Evolutionary conservation across 2,888 invertebrate genomes (phyloP).

Genomic region (Metallyticus violacea): DNA sequence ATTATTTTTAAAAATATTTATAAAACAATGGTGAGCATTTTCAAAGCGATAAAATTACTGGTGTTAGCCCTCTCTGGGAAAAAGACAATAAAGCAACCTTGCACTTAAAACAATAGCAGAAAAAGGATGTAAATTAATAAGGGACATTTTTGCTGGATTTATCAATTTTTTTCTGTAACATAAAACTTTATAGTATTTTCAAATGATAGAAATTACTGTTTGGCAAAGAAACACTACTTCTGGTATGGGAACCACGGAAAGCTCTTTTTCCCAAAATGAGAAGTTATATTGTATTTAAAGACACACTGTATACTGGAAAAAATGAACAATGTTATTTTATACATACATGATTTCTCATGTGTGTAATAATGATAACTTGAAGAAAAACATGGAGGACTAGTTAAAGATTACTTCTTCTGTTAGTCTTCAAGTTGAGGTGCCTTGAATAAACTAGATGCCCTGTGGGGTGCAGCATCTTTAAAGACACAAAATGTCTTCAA

Average conservation of each 20-base stretch:
- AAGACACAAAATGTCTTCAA: neutral
- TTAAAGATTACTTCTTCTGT: conserved; percentile 1
- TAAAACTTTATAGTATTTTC: too few species aligned
- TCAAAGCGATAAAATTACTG: too few species aligned
- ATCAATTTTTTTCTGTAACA: too few species aligned
- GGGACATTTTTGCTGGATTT: too few species aligned
- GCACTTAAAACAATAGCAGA: neutral
- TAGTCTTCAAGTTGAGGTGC: conserved; percentile 1
- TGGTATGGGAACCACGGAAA: too few species aligned
- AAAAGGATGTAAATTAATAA: neutral
- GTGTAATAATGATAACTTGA: neutral
- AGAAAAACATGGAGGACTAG: conserved; percentile 15
- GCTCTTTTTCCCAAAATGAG: neutral
- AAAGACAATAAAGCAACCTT: neutral
- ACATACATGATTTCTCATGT: neutral
- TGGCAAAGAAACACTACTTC: too few species aligned
- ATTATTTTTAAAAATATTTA: neutral
- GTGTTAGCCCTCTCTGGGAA: neutral
- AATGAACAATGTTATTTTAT: neutral
- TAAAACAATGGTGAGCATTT: neutral
- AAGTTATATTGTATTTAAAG: neutral
- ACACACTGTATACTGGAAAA: neutral
- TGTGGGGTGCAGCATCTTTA: neutral
- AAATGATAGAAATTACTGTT: too few species aligned
- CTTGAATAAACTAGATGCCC: neutral